Base-by-base conservation (phyloP, 2,113 vertebrate species). In the Leucosticte australis region DNA sequence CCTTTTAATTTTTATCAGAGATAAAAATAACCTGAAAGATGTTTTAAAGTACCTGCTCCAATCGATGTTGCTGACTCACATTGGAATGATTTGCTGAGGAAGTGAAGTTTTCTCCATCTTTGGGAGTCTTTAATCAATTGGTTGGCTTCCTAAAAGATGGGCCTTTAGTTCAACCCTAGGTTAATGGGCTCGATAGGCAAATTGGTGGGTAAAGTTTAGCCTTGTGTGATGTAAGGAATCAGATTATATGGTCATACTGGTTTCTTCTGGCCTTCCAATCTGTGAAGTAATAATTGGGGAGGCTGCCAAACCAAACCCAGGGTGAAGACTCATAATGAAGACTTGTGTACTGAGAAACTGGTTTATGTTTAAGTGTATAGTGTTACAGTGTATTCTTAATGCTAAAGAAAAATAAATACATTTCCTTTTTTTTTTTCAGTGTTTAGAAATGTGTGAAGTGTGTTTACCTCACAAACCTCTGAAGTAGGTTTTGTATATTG, bases 391-490 rank as follows among this genome's bases (percentile, higher is more conserved):
- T 90, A 90, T 95, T 94, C 93, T 92, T 90, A 35, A 94, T 82
- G 77, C 92, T 95, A 69, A 87, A 93, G 94, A 90, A 94, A 97
- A 96, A 97, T 93, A 97, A 97, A 97, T 93, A 95, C 6, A 11
- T 83, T 95, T 83, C 83, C 65, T 77, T 91, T 94, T 81, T 79
- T 80, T 71, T 68, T 62, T 69, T 14, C 47, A 93, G 41, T 96
- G 94, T 97, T 96, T 97, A 96, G 91, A 97, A 89, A 92, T 83
- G 86, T 75, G 86, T 96, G 90, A 93, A 97, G 96, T 94, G 92
- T 97, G 96, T 97, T 97, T 97, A 97, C 95, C 93, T 96, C 93
- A 62, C 80, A 89, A 65, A 96, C 92, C 90, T 97, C 96, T 96
- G 93, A 95, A 96, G 90, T 71, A 95, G 83, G 57, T 95, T 93